phyloP scores from a whole-genome alignment of 2,888 invertebrate genomes.

The Mythimna lalbum region DNA sequence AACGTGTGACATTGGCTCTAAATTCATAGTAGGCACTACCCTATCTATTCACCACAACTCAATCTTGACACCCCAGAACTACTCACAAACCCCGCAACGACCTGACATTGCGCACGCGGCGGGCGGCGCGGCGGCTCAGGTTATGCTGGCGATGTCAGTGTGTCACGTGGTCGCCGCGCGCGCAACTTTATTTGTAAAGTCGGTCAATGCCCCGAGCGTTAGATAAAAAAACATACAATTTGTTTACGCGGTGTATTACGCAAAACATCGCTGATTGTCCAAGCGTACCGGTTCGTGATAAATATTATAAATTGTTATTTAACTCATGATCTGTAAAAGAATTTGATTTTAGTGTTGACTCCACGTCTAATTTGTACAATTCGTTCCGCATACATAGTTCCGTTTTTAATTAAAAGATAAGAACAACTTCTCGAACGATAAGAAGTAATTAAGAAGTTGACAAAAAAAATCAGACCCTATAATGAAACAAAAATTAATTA shows the following conservation, averaged over 20 bases:
- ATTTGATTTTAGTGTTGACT: conserved; percentile 40
- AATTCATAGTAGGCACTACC: conserved; percentile 76
- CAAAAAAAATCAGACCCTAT: conserved; percentile 36
- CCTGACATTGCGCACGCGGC: not conserved
- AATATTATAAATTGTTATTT: conserved; percentile 65
- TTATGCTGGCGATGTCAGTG: conserved; percentile 77
- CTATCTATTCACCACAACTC: conserved; percentile 72
- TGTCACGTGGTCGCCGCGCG: conserved; percentile 89
- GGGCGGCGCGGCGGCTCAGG: conserved; percentile 62
- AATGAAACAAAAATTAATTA: conserved; percentile 47
- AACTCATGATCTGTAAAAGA: conserved; percentile 55
- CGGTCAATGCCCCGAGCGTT: conserved; percentile 90
- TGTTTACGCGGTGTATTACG: conserved; percentile 88
- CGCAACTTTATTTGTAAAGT: conserved; percentile 88
- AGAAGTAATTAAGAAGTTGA: conserved; percentile 21
- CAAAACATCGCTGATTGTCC: conserved; percentile 79
- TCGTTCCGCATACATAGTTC: not conserved
- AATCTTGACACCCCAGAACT: conserved; percentile 55
- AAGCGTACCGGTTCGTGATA: conserved; percentile 74
- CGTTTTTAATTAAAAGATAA: conserved; percentile 22
- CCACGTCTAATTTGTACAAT: conserved; percentile 2
- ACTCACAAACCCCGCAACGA: conserved; percentile 25
- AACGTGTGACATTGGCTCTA: conserved; percentile 87
- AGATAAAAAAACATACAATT: conserved; percentile 88
- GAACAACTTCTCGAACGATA: conserved; percentile 5